Base-by-base conservation (phyloP, 2,888 invertebrate species). In the Pseudeuparius sepicola region DNA sequence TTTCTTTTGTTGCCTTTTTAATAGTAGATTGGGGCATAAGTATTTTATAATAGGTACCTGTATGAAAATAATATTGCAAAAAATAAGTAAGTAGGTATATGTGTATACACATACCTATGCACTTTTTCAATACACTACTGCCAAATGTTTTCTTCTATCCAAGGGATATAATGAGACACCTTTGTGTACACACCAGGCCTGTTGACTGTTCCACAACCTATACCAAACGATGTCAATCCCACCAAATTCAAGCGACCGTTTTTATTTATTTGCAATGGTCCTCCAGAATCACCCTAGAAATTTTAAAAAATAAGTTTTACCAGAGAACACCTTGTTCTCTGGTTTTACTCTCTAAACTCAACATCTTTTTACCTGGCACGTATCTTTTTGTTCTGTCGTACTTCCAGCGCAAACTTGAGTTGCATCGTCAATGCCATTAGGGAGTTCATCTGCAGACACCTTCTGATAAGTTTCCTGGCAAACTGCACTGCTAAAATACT, bases 401-500 rank as follows among this genome's bases (percentile, higher is more conserved):
- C 53, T 54, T 13, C 69, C 68, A 14, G 68, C 69, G 40, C 69
- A 70, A 14, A 69, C 44, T 46, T 67, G 66, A 34, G 47, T 54
- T 2, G 58, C 46, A 2, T 51, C 45, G 7, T 59, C 39, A 12
- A 69, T 57, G 1, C 68, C 67, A 12, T 44, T 43, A 4, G 49
- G 48, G 2, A 68, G 42, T 30, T 46, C 54, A 14, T 37, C 33
- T 18, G 52, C 47, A 0, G 50, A 43, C n/a, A 51, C 46, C 3
- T 25, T 31, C 6, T 41, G 35, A 37, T 56, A 58, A 9, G 45
- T 48, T 12, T 40, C 12, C 18, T 54, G 56, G 36, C 66, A 67
- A 11, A 32, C 40, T 1, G 23, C n/a, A 4, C 50, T 46, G 0
- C 53, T 3, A 13, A 64, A 56, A 14, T 57, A 47, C 2, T 50